Evolutionary conservation across 2,113 vertebrate species (phyloP).

Genomic region (Meriones unguiculatus): DNA sequence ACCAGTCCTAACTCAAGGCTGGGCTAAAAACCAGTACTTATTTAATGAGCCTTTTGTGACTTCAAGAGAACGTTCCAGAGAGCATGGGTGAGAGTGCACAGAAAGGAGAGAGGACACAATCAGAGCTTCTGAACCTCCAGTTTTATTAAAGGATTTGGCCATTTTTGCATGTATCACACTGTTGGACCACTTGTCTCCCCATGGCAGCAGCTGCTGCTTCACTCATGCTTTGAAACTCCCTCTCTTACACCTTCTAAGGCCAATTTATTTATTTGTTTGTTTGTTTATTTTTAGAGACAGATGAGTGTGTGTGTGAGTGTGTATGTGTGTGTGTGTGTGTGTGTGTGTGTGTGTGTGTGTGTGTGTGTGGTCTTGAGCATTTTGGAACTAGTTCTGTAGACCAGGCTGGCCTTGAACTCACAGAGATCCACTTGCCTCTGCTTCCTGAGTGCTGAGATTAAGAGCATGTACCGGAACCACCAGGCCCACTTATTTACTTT

Average conservation of each 20-base stretch:
- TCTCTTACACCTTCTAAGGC: neutral
- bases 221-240: neutral
- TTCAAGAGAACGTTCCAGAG: neutral
- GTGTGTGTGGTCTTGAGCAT: neutral
- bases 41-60: neutral
- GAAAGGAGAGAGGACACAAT: neutral
- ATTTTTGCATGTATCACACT: neutral
- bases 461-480: neutral
- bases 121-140: neutral
- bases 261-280: neutral
- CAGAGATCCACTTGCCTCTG: neutral
- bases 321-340: too few relatives aligned
- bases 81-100: rapidly evolving
- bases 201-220: neutral
- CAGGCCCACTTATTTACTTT: neutral
- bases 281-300: too few relatives aligned
- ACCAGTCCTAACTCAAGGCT: neutral
- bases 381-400: neutral
- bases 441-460: neutral
- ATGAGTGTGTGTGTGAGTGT: too few relatives aligned
- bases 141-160: neutral
- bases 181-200: neutral
- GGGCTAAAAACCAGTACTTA: neutral
- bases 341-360: too few relatives aligned
- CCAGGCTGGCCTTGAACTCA: neutral